A percentile compares a stretch with the other conserved stretches of the same genome.
Evolutionary conservation across 2,113 vertebrate species (phyloP).

Genomic region (Canis aureus): DNA sequence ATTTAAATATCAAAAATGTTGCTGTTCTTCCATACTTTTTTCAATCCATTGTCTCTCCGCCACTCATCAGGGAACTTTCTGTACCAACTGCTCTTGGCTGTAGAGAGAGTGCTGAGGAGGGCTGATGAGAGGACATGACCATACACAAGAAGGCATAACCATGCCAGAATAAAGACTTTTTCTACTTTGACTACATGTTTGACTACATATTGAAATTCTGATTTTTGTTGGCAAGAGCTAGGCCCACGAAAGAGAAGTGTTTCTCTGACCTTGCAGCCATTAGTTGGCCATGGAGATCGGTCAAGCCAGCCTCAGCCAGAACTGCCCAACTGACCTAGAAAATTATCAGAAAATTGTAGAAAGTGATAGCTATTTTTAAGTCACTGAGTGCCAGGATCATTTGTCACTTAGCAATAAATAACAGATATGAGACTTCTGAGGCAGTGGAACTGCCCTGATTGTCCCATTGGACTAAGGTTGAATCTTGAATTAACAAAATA

Average conservation of each 20-base stretch:
- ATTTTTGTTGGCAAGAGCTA: background rate
- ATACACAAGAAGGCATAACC: background rate
- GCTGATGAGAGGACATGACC: background rate
- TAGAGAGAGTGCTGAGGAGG: background rate
- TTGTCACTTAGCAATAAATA: constrained; percentile 6
- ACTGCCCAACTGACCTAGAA: background rate
- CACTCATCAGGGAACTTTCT: background rate
- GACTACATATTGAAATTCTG: background rate
- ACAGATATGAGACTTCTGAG: background rate
- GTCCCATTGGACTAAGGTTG: background rate
- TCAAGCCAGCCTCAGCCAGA: background rate
- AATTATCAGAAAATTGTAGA: background rate
- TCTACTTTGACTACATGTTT: background rate
- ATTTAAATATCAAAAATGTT: background rate
- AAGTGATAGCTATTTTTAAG: background rate
- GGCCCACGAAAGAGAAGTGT: background rate
- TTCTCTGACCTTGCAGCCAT: background rate
- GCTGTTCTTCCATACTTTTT: background rate
- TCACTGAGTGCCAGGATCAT: background rate
- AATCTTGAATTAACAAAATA: background rate
- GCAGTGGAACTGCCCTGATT: background rate
- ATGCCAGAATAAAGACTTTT: background rate
- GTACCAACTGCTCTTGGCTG: background rate
- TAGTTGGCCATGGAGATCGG: background rate
- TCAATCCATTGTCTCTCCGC: background rate